These are phyloP conservation scores for Halcyon leucocephala DNA, from an alignment of 2,797 vertebrate species.

Conservation along the genomic window DNA sequence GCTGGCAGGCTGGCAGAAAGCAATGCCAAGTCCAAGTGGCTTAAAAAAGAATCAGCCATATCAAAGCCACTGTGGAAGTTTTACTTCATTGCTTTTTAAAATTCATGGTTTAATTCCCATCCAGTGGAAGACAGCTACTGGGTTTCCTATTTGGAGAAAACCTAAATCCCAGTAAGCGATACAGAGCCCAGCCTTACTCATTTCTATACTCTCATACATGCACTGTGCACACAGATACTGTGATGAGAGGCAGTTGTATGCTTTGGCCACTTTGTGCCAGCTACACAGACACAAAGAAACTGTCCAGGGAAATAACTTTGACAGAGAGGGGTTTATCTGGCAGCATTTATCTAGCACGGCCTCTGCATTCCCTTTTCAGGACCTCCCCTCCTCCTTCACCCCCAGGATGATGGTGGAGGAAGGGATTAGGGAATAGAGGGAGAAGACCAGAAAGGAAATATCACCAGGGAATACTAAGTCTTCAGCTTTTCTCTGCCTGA, in stretches of 20 bases:
- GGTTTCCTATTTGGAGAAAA: conserved; percentile 3
- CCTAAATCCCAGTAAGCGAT: background rate
- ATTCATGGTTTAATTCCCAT: background rate
- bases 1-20: conserved; percentile 38
- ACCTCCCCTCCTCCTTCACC: conserved; percentile 53
- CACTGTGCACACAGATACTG: background rate
- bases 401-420: conserved; percentile 22
- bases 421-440: conserved; percentile 32
- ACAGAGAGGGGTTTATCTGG: conserved; percentile 62
- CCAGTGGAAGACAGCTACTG: background rate
- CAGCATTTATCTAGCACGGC: conserved; percentile 56
- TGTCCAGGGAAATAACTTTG: conserved; percentile 68
- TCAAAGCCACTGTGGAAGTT: conserved; percentile 41
- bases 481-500: conserved; percentile 56
- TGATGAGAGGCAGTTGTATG: conserved; percentile 10
- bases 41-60: conserved; percentile 52
- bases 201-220: background rate
- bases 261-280: conserved; percentile 63
- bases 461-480: conserved; percentile 41
- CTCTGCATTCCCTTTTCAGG: conserved; percentile 48
- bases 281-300: conserved; percentile 60
- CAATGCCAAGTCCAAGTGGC: conserved; percentile 42
- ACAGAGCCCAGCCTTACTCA: background rate
- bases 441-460: conserved; percentile 35
- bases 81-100: conserved; percentile 33